Conservation (phyloP, 2,797 vertebrate species). For the Corythornis leucogaster region DNA sequence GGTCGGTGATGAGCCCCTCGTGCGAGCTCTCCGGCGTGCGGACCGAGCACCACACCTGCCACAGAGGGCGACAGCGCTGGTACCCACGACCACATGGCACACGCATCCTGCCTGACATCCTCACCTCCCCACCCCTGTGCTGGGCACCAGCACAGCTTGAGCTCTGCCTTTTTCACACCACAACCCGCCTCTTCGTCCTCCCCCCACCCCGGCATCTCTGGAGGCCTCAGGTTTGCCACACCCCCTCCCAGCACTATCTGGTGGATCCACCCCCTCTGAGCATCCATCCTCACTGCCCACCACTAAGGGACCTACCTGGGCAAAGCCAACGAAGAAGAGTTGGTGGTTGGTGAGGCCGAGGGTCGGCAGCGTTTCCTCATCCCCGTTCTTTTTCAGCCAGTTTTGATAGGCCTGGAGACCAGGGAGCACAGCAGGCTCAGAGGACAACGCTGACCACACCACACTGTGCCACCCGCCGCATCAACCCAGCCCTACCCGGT, state of each 20-base stretch:
- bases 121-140: accelerated
- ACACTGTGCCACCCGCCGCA: accelerated
- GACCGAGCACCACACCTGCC: conserved; percentile 95
- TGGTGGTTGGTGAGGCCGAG: conserved; percentile 93
- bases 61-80: accelerated
- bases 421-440: background rate
- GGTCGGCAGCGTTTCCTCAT: conserved; percentile 88
- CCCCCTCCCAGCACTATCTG: background rate
- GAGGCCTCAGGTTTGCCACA: background rate
- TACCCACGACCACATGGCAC: accelerated
- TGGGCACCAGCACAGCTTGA: accelerated
- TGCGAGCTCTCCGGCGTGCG: conserved; percentile 94
- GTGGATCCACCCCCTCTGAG: background rate
- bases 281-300: background rate
- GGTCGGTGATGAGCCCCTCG: conserved; percentile 94
- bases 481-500: conserved; percentile 81
- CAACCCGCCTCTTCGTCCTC: background rate
- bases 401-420: conserved; percentile 90
- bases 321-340: conserved; percentile 97
- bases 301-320: conserved; percentile 85
- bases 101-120: no score
- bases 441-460: background rate
- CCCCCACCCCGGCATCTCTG: background rate
- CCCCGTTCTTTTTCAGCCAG: conserved; percentile 91
- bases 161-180: background rate